Base-by-base conservation (phyloP, 1,140 invertebrate genomes). In the Drosophila sulfurigaster region DNA sequence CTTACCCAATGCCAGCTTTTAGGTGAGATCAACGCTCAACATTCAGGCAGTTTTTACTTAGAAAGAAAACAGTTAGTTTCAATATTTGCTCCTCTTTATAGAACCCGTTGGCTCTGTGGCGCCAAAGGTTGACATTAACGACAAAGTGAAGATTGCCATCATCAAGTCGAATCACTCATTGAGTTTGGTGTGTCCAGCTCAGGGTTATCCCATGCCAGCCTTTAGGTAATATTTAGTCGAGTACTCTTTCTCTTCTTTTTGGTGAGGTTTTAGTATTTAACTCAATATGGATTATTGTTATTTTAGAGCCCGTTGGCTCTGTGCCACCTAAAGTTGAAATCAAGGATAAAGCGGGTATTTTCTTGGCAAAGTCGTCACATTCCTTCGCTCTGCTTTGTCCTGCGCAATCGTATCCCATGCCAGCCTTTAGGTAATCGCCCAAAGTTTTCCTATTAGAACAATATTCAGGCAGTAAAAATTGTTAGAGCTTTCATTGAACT, bases 371-470 rank as follows among this genome's bases (percentile, higher is more conserved):
- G 0, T 92, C 94, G 2, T 83, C 88, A 5, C 54, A 90, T 20
- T 91, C 90, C 11, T 91, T 94, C 57, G 94, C 93, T 1, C 91
- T 96, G 52, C 93, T 96, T 8, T 96, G 96, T 89, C 95, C 95
- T 85, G 95, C 95, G 41, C 96, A 97, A 93, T 95, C 94, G n/a
- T 96, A 94, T 93, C 96, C 96, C 70, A 93, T 94, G 80, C 94
- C 94, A 56, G 90, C 94, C 67, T 94, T 94, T 93, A 94, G 94
- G 94, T 94, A 93, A 86, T 20, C 10, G 4, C 2, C 10, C n/a
- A 15, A 15, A 30, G 10, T 16, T n/a, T 11, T 15, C 5, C 3
- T 13, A 20, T 38, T 58, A 25, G 11, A 1, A 28, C 54, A 52
- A 62, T 41, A 20, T 28, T 75, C 7, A 2, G 75, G 58, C 71